Conservation (phyloP, 2,113 vertebrate species). For the Mus spicilegus region DNA sequence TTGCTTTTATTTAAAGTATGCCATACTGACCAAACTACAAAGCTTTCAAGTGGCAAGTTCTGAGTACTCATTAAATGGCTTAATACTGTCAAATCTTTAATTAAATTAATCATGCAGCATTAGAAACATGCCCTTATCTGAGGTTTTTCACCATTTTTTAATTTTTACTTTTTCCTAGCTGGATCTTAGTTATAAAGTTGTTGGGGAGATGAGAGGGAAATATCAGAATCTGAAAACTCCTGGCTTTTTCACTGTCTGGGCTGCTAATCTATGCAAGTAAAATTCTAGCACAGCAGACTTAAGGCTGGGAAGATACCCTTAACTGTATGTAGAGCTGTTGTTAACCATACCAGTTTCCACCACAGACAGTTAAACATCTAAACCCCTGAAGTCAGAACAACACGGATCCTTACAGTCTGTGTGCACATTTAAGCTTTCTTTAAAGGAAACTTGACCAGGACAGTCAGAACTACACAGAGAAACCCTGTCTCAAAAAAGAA, state of each 20-base stretch:
- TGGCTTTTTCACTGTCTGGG: not conserved
- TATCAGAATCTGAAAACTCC: not conserved
- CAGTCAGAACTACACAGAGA: no score
- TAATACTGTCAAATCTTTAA: slow-evolving; percentile 40
- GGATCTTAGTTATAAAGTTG: not conserved
- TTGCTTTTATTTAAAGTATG: slow-evolving; percentile 21
- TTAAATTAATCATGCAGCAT: not conserved
- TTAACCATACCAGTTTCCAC: not conserved
- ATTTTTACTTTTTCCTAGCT: slow-evolving; percentile 34
- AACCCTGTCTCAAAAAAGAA: no score
- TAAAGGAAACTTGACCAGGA: not conserved
- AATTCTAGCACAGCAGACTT: not conserved
- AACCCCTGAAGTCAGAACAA: slow-evolving; percentile 18
- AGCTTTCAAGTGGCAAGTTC: slow-evolving; percentile 8
- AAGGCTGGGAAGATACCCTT: not conserved
- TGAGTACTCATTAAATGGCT: not conserved
- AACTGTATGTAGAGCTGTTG: not conserved
- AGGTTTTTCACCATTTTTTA: not conserved
- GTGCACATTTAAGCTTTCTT: not conserved
- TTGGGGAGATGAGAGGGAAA: not conserved
- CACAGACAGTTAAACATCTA: not conserved
- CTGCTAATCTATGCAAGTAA: not conserved
- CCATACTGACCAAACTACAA: not conserved
- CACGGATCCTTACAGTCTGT: not conserved
- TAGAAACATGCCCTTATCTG: slow-evolving; percentile 7